A percentile compares a stretch with the other conserved stretches of the same genome.
phyloP scores from a whole-genome alignment of 2,888 invertebrate genomes.

The Formica aserva region DNA sequence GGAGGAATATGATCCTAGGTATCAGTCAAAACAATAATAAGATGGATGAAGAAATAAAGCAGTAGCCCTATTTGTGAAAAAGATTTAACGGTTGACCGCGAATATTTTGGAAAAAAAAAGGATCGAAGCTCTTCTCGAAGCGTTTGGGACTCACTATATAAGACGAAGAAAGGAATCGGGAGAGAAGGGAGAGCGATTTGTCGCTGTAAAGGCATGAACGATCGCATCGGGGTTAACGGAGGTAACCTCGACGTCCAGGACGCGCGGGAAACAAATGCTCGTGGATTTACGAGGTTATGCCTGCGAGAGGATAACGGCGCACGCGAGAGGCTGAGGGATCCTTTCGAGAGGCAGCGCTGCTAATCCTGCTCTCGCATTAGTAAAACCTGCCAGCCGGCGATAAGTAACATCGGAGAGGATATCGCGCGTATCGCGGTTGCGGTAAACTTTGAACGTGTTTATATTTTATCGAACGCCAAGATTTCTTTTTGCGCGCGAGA shows the following conservation, averaged over 20 bases:
- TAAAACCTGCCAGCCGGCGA: conserved; percentile 76
- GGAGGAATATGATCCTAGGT: not conserved
- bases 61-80: not conserved
- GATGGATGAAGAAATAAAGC: not conserved
- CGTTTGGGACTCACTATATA: not conserved
- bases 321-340: conserved; percentile 20
- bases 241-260: conserved; percentile 76
- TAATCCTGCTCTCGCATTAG: conserved; percentile 81
- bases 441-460: conserved; percentile 25
- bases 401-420: conserved; percentile 70
- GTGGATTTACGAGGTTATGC: conserved; percentile 74
- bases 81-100: not conserved
- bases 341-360: conserved; percentile 63
- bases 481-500: not conserved
- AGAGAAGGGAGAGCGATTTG: conserved; percentile 69
- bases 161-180: conserved; percentile 14
- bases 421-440: conserved; percentile 37
- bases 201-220: conserved; percentile 78
- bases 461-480: conserved; percentile 32
- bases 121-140: not conserved
- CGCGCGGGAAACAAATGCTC: conserved; percentile 78
- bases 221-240: conserved; percentile 79
- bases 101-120: not conserved
- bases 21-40: not conserved
- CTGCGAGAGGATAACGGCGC: conserved; percentile 70